Conservation (phyloP, 2,113 vertebrate species). For the Tupaia tana region DNA sequence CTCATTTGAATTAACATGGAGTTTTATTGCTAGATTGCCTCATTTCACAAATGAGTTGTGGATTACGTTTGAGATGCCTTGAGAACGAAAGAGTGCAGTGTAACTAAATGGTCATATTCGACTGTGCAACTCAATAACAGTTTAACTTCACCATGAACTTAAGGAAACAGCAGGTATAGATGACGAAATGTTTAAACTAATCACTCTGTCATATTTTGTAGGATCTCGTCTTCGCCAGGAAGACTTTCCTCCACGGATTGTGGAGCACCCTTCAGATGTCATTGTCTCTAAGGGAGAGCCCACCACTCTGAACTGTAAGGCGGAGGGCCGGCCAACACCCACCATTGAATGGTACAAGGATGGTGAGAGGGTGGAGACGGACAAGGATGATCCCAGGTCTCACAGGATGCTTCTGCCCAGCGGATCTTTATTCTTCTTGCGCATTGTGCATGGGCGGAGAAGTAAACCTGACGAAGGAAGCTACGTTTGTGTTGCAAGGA, state of each 20-base stretch:
- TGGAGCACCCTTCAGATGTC: constrained; percentile 98
- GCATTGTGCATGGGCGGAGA: constrained; percentile 96
- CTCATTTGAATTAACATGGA: background rate
- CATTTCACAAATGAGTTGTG: background rate
- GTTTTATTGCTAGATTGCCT: background rate
- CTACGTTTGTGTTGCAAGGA: constrained; percentile 97
- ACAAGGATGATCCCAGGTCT: constrained; percentile 97
- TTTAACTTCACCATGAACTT: background rate
- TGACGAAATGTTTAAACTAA: background rate
- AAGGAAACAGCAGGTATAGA: background rate
- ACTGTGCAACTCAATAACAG: background rate
- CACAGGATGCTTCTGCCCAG: constrained; percentile 98
- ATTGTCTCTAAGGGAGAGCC: constrained; percentile 99
- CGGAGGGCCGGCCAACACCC: constrained; percentile 96
- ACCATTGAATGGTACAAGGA: constrained; percentile 99
- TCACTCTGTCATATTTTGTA: constrained; percentile 72
- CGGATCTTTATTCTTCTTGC: constrained; percentile 97
- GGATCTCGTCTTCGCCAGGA: constrained; percentile 99
- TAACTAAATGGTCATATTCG: background rate
- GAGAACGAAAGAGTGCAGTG: background rate
- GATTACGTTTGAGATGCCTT: background rate
- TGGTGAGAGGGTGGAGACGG: constrained; percentile 97
- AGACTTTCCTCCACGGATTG: constrained; percentile 97
- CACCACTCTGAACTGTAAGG: constrained; percentile 98
- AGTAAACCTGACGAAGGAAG: constrained; percentile 98